Percentiles rank a stretch among this genome's conserved stretches.
Conservation (phyloP, 2,888 invertebrate species). For the Pandemis heparana region DNA sequence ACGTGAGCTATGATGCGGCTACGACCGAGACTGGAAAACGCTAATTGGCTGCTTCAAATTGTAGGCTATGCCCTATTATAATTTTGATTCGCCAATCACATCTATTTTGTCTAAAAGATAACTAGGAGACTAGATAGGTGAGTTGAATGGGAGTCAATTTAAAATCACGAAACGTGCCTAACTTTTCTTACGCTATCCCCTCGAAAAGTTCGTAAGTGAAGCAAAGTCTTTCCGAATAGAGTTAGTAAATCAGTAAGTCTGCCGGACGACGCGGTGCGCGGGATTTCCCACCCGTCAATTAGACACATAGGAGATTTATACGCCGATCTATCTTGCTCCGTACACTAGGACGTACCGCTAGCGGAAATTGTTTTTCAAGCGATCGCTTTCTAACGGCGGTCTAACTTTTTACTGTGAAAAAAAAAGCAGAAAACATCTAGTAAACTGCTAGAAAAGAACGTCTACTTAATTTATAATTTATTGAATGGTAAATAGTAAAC, state of each 20-base stretch:
- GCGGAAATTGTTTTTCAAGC: constrained; percentile 75
- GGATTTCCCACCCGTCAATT: constrained; percentile 77
- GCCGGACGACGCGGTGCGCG: constrained; percentile 46
- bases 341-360: constrained; percentile 48
- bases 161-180: background rate
- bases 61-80: background rate
- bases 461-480: background rate
- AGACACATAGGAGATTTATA: constrained; percentile 81
- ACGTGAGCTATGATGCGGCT: constrained; percentile 43
- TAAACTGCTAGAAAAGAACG: background rate
- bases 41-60: constrained; percentile 34
- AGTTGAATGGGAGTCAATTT: background rate
- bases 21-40: constrained; percentile 29
- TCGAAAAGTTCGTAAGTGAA: constrained; percentile 41
- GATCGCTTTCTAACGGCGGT: constrained; percentile 54
- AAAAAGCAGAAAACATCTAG: background rate
- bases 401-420: constrained; percentile 26
- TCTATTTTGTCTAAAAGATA: background rate
- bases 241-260: constrained; percentile 67
- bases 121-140: background rate
- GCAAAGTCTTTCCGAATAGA: constrained; percentile 53
- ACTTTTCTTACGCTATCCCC: background rate
- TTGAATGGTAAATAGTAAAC: background rate
- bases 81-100: background rate
- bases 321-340: constrained; percentile 76